These are phyloP conservation scores for Todus mexicanus DNA, from an alignment of 2,797 vertebrate genomes.

Conservation along the genomic window DNA sequence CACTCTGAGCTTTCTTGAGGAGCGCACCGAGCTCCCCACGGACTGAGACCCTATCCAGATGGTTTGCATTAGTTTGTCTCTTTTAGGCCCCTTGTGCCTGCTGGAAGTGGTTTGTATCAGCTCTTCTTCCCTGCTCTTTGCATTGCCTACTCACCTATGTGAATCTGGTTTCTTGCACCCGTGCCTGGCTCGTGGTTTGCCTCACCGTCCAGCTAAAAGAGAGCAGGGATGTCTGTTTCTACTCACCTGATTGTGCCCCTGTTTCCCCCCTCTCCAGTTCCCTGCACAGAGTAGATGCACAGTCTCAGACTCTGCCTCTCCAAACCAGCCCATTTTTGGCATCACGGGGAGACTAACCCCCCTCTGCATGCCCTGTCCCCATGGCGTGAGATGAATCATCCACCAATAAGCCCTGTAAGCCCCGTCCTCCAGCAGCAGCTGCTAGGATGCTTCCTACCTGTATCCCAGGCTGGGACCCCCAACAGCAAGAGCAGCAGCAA, in stretches of 20 bases:
- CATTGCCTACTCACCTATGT: not conserved
- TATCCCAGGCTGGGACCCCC: not conserved
- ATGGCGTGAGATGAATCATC: fast-evolving
- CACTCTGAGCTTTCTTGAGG: fast-evolving
- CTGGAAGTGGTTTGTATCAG: not conserved
- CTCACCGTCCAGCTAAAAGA: not conserved
- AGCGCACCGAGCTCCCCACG: not conserved
- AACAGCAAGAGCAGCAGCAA: not conserved
- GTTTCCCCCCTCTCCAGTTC: not conserved
- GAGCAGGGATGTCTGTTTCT: not conserved
- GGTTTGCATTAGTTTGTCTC: not conserved
- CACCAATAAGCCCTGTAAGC: fast-evolving
- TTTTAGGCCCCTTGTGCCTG: not conserved
- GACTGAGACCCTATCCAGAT: not conserved
- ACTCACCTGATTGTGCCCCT: not conserved
- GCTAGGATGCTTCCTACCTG: not conserved
- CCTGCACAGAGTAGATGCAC: fast-evolving
- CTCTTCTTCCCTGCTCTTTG: fast-evolving
- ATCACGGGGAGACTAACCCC: not conserved
- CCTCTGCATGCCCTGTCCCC: fast-evolving
- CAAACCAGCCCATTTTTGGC: not conserved
- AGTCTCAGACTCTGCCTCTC: not conserved
- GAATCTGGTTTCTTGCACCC: not conserved
- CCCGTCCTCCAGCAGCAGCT: not conserved
- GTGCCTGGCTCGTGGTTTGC: not conserved